These are phyloP conservation scores for Antennarius striatus DNA, from an alignment of 2,113 vertebrate species.

Conservation along the genomic window DNA sequence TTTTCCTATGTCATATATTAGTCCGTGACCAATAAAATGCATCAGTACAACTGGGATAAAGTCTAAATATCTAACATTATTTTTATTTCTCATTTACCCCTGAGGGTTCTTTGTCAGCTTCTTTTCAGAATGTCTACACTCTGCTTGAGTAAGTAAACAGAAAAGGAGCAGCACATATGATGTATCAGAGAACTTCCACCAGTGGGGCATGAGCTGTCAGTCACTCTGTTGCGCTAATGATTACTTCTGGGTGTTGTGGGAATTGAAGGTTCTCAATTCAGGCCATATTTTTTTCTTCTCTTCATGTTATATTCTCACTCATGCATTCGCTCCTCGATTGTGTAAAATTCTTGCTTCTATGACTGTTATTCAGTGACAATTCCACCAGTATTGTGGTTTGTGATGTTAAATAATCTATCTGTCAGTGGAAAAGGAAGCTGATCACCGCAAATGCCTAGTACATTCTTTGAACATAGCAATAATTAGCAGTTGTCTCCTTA, in stretches of 20 bases:
- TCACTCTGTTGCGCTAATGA: constrained; percentile 74
- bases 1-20: constrained; percentile 27
- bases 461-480: no score
- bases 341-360: not conserved
- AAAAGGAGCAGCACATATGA: constrained; percentile 65
- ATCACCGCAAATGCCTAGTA: no score
- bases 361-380: not conserved
- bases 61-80: constrained; percentile 65
- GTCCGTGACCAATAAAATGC: constrained; percentile 38
- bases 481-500: constrained; percentile 7
- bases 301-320: constrained; percentile 24
- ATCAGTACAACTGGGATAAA: constrained; percentile 43
- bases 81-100: constrained; percentile 55
- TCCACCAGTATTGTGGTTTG: not conserved
- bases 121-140: constrained; percentile 70
- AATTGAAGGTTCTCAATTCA: constrained; percentile 63
- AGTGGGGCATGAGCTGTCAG: constrained; percentile 68
- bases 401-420: no score
- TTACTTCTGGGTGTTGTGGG: constrained; percentile 63
- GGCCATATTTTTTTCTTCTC: constrained; percentile 27
- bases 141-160: constrained; percentile 76
- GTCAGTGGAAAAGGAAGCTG: no score
- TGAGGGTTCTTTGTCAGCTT: constrained; percentile 68
- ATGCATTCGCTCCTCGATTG: constrained; percentile 26
- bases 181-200: constrained; percentile 67